Evolutionary conservation across 2,888 invertebrate genomes (phyloP).

Genomic region (Oxyscelio sp.): DNA sequence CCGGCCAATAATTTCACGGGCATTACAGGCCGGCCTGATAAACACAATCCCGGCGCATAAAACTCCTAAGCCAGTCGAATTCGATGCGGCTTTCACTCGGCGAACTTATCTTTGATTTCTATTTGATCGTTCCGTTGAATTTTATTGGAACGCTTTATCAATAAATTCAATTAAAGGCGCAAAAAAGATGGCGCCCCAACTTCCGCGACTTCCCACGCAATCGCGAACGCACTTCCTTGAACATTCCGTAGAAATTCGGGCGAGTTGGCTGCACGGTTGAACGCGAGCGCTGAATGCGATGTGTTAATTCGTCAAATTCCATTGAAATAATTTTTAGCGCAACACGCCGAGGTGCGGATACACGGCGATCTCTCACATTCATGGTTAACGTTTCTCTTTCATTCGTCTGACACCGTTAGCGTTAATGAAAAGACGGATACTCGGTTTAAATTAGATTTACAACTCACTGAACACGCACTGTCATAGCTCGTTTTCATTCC

Average conservation of each 20-base stretch:
- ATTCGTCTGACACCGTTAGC: constrained; percentile 75
- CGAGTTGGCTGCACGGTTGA: constrained; percentile 5
- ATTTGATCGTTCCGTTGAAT: constrained; percentile 22
- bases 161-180: constrained; percentile 16
- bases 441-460: constrained; percentile 76
- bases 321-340: constrained; percentile 57
- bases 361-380: constrained; percentile 66
- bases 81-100: constrained; percentile 38
- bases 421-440: constrained; percentile 77
- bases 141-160: constrained; percentile 24
- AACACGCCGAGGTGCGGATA: constrained; percentile 51
- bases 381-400: constrained; percentile 75
- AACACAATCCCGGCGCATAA: constrained; percentile 28
- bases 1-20: constrained; percentile 58
- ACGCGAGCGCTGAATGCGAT: constrained; percentile 7
- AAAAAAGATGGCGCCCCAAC: background rate
- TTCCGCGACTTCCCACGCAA: constrained; percentile 25
- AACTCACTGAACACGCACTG: constrained; percentile 76
- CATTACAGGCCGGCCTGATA: constrained; percentile 60
- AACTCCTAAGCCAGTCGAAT: constrained; percentile 25
- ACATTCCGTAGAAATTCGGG: background rate
- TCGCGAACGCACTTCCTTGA: constrained; percentile 1
- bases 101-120: constrained; percentile 35
- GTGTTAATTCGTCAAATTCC: constrained; percentile 69
- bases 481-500: constrained; percentile 75